Base-by-base conservation (phyloP, 2,888 invertebrate species). In the Aleiodes alternator region DNA sequence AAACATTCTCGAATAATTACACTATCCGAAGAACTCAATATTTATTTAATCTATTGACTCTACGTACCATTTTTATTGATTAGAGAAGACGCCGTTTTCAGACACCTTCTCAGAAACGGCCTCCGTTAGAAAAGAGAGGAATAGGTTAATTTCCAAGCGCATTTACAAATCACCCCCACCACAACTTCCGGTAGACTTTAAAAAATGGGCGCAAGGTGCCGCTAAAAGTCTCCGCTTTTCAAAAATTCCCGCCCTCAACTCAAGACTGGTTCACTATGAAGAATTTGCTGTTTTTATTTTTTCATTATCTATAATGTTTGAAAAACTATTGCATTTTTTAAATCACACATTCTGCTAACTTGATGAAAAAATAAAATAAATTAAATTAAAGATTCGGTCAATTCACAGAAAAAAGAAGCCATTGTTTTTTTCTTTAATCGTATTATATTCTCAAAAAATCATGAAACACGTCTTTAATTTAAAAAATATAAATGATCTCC, bases 41-140 rank as follows among this genome's bases (percentile, higher is more conserved):
- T 79, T 81, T 59, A 69, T 73, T 5, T 11, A 14, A 43, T 38
- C 29, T 34, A 51, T 11, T 9, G 11, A 11, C 12, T 9, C 48
- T 69, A 80, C 80, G 78, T 76, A 82, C 81, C 81, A 82, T 82
- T 78, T 82, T 82, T 7, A 14, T 12, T 76, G 11, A 71, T 43
- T 72, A 8, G 70, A 80, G 77, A 79, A 80, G 80, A 80, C 77
- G 80, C 77, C 77, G 73, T 76, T 61, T 51, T 14, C 23, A 74
- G 77, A 77, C 69, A 75, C 80, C 71, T 81, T 78, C 76, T 76
- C 14, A 70, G 69, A 76, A 77, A 72, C 80, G 77, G 74, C 75
- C 75, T 76, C 70, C 73, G 75, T 78, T 50, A 69, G 57, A 80
- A 81, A 79, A 80, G 80, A 79, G 69, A 76, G 48, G 51, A 56